Evolutionary conservation across 2,888 invertebrate genomes (phyloP), one percentile per base, ranked within the genome.

Genomic region (Polymixis flavicincta): DNA sequence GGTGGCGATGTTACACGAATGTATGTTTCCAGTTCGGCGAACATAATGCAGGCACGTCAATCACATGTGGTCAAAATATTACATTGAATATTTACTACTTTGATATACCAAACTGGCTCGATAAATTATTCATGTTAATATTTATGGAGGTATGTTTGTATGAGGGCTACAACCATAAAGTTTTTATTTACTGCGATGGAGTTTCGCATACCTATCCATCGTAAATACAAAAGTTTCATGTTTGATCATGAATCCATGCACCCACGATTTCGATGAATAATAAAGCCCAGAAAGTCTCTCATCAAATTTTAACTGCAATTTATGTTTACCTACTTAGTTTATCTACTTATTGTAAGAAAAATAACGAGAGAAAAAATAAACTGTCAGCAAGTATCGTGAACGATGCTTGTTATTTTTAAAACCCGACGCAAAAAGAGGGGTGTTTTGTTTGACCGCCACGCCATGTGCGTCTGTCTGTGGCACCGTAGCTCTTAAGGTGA

Each of bases 21-120:
- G 66, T 70, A 32, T 74, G 64, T 71, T 85, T 83, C 78, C 84
- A 83, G 84, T 74, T 73, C 65, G 32, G 22, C 54, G 77, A 28
- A 66, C 63, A 79, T 79, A 28, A 66, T 59, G 61, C 63, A 68
- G 57, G 59, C 63, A 28, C 74, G 82, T 79, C 82, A 75, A 60
- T 85, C 85, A 83, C 54, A 73, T 57, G 28, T 42, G 75, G 59
- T 54, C 74, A 64, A 77, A 74, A 68, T 81, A 73, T 71, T 45
- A 78, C 83, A 72, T 73, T 61, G 74, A 82, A 69, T 70, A 82
- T 73, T 76, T 67, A 70, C 19, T 45, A 37, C 13, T 54, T 42
- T 13, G 55, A 52, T 37, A 42, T 45, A 66, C 50, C 42, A n/a
- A 72, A 74, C 69, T 61, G 59, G 59, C 67, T 48, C 14, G 11